phyloP scores from a whole-genome alignment of 2,113 vertebrate genomes.

The Pontoporia blainvillei region DNA sequence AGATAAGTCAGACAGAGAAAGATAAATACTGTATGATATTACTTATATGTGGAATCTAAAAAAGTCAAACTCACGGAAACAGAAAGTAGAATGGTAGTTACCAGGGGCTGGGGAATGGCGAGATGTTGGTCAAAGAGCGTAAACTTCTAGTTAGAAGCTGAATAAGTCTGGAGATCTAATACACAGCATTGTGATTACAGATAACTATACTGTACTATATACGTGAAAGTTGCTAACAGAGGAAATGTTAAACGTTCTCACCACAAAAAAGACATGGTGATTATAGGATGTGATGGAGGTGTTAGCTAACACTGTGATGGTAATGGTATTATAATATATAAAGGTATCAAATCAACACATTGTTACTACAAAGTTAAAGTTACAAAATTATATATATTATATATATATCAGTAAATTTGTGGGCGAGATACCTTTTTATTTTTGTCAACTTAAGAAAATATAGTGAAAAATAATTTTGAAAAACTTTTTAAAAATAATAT shows the following conservation, averaged over 20 bases:
- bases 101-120: background rate
- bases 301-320: background rate
- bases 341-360: background rate
- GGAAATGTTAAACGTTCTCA: background rate
- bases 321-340: background rate
- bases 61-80: background rate
- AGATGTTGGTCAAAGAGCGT: background rate
- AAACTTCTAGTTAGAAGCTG: background rate
- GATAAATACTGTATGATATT: background rate
- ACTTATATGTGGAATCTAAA: background rate
- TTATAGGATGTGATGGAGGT: background rate
- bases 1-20: background rate
- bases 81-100: background rate
- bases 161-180: background rate
- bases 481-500: background rate
- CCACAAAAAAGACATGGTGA: background rate
- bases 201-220: background rate
- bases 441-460: background rate
- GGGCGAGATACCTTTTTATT: background rate
- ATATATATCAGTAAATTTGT: background rate
- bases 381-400: background rate
- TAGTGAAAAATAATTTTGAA: background rate
- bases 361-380: background rate
- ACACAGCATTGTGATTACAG: background rate
- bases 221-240: background rate